Evolutionary conservation across 2,113 vertebrate species (phyloP), one percentile per base, ranked within the genome.

Genomic region (Oostethus manadensis): DNA sequence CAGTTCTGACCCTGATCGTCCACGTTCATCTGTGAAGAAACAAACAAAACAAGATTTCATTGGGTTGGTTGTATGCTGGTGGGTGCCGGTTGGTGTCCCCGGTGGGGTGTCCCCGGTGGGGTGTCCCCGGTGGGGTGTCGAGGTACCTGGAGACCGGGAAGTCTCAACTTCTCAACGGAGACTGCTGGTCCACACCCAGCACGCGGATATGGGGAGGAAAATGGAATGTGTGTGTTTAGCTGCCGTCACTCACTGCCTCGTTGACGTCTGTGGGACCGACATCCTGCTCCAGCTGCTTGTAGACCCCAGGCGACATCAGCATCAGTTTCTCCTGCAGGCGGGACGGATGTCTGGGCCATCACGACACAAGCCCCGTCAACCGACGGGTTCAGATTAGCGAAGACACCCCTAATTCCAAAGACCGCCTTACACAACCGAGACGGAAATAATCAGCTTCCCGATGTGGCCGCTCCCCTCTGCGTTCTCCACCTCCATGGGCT

Each of bases 391-490:
- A 33, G 29, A 1, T 33, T 35, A 11, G 15, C 14, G 7, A 42
- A 20, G 35, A 17, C 16, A 43, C 38, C 13, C 14, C 14, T 8
- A 9, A n/a, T 42, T 26, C 22, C 21, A 45, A 45, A 14, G 17
- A 14, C 10, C 6, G 10, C 89, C 96, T 94, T 88, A 99, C 97
- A 98, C 94, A 93, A 98, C 93, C 35, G 97, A 99, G 44, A 99
- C 92, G 0, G 96, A 98, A 66, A 99, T 99, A 81, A 99, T 87
- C 62, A 94, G 94, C 0, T 95, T 99, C 86, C 92, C 95, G 88
- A 99, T 97, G 84, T 98, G 98, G 62, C 93, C 93, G 0, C 79
- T 89, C 64, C 83, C 88, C 47, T 87, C 87, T 2, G 84, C 83
- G 60, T 87, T 83, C 49, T 94, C 94, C 42, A 94, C 84, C 58